Conservation (phyloP, 2,797 vertebrate genomes). For the Parauchenoglanis punctatus region DNA sequence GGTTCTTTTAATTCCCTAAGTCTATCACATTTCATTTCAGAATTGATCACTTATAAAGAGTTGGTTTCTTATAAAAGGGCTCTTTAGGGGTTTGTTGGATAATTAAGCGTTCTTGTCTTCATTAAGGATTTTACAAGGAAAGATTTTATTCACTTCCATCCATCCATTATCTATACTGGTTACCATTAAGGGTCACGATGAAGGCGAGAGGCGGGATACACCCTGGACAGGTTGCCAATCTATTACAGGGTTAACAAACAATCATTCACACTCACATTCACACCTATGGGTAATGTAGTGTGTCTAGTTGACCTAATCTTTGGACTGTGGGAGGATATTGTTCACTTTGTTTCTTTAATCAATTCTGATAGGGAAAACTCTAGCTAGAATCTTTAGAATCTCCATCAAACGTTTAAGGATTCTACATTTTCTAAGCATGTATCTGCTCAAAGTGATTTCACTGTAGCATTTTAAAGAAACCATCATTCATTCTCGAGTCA, state of each 20-base stretch:
- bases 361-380: not conserved
- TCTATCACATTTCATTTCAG: not conserved
- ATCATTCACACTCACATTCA: too few relatives aligned
- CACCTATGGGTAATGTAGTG: too few relatives aligned
- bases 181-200: too few relatives aligned
- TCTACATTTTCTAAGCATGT: not conserved
- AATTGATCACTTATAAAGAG: too few relatives aligned
- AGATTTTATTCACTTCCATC: too few relatives aligned
- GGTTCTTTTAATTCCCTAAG: not conserved
- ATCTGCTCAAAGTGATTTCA: not conserved
- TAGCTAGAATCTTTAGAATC: not conserved
- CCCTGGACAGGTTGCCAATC: too few relatives aligned
- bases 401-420: not conserved
- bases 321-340: not conserved
- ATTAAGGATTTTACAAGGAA: not conserved
- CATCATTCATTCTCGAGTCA: not conserved
- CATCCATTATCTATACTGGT: too few relatives aligned
- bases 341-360: not conserved
- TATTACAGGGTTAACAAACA: too few relatives aligned
- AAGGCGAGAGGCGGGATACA: too few relatives aligned
- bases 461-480: not conserved
- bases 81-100: not conserved
- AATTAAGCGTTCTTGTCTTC: not conserved
- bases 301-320: too few relatives aligned
- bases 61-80: not conserved